Evolutionary conservation across 2,888 invertebrate species (phyloP).

Genomic region (Thereva unica): DNA sequence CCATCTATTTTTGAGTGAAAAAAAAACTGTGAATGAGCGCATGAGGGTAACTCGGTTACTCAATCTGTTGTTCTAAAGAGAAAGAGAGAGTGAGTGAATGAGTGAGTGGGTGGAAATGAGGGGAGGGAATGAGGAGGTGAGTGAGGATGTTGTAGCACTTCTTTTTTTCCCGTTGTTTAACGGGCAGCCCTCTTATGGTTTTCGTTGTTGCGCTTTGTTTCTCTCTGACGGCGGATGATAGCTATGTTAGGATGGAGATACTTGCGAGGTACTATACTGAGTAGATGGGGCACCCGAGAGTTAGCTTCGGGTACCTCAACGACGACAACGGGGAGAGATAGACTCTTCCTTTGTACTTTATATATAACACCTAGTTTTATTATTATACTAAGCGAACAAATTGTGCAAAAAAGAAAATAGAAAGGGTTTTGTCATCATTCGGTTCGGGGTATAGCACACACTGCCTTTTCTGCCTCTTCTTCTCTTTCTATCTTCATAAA

Average conservation of each 20-base stretch:
- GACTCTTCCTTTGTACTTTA: slow-evolving; percentile 7
- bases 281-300: too few species aligned
- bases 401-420: slow-evolving; percentile 18
- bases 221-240: slow-evolving; percentile 29
- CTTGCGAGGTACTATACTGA: slow-evolving; percentile 14
- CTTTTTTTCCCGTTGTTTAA: slow-evolving; percentile 24
- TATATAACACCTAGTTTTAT: slow-evolving; percentile 7
- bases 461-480: slow-evolving; percentile 21
- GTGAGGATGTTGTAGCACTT: not conserved
- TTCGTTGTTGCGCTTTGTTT: slow-evolving; percentile 35
- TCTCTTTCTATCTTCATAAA: slow-evolving; percentile 12
- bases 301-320: slow-evolving; percentile 16
- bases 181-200: slow-evolving; percentile 21
- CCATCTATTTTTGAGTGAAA: not conserved
- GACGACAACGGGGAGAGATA: slow-evolving; percentile 2
- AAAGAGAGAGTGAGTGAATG: not conserved
- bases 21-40: slow-evolving; percentile 25
- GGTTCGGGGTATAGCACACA: slow-evolving; percentile 20
- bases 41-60: slow-evolving; percentile 12
- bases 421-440: slow-evolving; percentile 32
- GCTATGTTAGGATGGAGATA: slow-evolving; percentile 31
- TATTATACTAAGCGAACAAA: slow-evolving; percentile 13
- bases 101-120: not conserved
- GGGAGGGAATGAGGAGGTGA: not conserved
- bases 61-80: slow-evolving; percentile 11